Evolutionary conservation across 2,888 invertebrate genomes (phyloP).

Genomic region (Hyalella azteca): DNA sequence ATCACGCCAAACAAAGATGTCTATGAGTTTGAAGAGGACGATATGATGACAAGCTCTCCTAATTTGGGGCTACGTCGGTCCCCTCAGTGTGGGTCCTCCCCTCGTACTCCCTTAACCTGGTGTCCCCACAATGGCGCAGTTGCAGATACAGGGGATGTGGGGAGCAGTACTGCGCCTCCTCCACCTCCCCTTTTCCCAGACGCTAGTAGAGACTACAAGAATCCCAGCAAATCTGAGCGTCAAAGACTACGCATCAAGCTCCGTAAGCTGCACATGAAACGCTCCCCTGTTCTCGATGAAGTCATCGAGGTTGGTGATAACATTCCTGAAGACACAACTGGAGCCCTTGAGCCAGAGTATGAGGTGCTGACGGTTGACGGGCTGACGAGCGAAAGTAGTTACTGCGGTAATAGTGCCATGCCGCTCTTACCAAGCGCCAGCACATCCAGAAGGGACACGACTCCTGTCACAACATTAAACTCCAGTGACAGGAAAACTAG

Average conservation of each 20-base stretch:
- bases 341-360: slow-evolving; percentile 49
- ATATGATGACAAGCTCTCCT: slow-evolving; percentile 44
- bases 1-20: slow-evolving; percentile 51
- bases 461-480: not conserved
- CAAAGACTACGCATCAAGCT: slow-evolving; percentile 74
- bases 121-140: not conserved
- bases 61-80: slow-evolving; percentile 46
- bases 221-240: slow-evolving; percentile 48
- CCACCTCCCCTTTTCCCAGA: not conserved
- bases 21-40: slow-evolving; percentile 57
- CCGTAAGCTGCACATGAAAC: slow-evolving; percentile 83
- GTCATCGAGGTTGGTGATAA: slow-evolving; percentile 70
- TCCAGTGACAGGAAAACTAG: not conserved
- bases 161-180: not conserved
- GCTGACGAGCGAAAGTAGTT: slow-evolving; percentile 40
- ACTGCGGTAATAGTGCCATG: slow-evolving; percentile 6
- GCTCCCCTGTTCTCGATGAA: slow-evolving; percentile 84
- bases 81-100: slow-evolving; percentile 54
- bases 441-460: not conserved
- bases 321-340: slow-evolving; percentile 47
- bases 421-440: slow-evolving; percentile 12
- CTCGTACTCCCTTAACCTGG: slow-evolving; percentile 43
- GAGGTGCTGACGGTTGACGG: slow-evolving; percentile 57
- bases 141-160: slow-evolving; percentile 23
- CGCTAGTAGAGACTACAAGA: not conserved